These are phyloP conservation scores for Raja brachyura DNA, from an alignment of 2,113 vertebrate species.

Conservation along the genomic window DNA sequence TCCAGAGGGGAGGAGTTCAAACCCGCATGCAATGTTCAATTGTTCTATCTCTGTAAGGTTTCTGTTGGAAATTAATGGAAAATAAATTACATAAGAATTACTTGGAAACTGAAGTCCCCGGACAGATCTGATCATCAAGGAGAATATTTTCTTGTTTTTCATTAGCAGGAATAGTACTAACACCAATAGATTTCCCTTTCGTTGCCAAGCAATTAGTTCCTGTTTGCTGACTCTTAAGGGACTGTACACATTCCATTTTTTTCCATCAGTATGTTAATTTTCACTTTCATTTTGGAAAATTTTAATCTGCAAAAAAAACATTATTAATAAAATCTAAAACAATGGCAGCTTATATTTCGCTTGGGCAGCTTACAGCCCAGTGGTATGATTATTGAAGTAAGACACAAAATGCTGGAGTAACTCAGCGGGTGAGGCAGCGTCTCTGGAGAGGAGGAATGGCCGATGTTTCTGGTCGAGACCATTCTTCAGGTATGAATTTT, in stretches of 20 bases:
- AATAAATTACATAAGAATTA: constrained; percentile 27
- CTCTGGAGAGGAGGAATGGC: too few relatives aligned
- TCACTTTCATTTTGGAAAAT: not conserved
- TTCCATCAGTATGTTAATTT: constrained; percentile 29
- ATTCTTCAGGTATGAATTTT: too few relatives aligned
- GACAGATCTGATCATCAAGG: not conserved
- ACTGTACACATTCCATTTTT: not conserved
- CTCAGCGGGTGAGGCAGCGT: too few relatives aligned
- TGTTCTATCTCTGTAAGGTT: not conserved
- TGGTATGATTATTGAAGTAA: too few relatives aligned
- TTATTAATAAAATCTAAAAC: not conserved
- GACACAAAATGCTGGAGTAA: too few relatives aligned
- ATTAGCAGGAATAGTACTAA: not conserved
- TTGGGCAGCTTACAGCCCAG: too few relatives aligned
- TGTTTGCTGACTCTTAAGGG: not conserved
- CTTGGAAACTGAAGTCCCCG: not conserved
- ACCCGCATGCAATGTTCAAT: not conserved
- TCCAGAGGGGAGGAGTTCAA: not conserved
- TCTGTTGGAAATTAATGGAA: not conserved
- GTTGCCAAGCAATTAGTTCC: constrained; percentile 25
- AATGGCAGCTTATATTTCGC: not conserved
- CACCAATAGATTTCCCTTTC: constrained; percentile 21
- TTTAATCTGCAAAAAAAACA: not conserved
- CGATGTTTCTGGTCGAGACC: too few relatives aligned
- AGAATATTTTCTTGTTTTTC: constrained; percentile 2